phyloP scores from a whole-genome alignment of 2,797 vertebrate species.

The Pangasius djambal region DNA sequence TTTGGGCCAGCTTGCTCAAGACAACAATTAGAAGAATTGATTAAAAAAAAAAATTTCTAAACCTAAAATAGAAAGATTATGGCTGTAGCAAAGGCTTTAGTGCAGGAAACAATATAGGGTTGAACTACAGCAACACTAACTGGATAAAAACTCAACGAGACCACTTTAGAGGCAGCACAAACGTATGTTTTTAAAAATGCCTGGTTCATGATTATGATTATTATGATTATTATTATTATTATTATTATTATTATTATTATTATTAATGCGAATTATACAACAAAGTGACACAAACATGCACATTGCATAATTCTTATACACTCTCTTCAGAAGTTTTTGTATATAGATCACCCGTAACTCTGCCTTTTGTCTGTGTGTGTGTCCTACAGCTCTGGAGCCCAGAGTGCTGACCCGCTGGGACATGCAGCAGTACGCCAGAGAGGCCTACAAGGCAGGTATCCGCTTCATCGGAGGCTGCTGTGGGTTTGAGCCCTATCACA shows the following conservation, averaged over 20 bases:
- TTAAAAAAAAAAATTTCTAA: too few species aligned
- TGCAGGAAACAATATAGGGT: not conserved
- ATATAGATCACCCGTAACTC: not conserved
- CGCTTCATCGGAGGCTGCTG: slow-evolving; percentile 92
- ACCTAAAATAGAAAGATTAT: not conserved
- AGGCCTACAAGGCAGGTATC: slow-evolving; percentile 86
- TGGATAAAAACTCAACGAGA: not conserved
- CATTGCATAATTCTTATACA: not conserved
- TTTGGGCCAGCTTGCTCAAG: too few species aligned
- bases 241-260: too few species aligned
- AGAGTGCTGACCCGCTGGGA: slow-evolving; percentile 90
- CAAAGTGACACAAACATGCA: not conserved
- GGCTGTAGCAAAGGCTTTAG: not conserved
- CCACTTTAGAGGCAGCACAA: not conserved
- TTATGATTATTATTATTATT: too few species aligned
- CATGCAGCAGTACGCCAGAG: slow-evolving; percentile 88
- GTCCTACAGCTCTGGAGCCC: slow-evolving; percentile 83
- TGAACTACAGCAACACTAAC: not conserved
- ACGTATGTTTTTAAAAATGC: not conserved
- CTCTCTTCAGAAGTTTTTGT: not conserved
- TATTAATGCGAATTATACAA: not conserved
- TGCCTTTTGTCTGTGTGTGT: not conserved
- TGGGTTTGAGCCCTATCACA: slow-evolving; percentile 91
- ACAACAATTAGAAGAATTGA: too few species aligned
- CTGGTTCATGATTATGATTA: not conserved